Percentiles rank a stretch among this genome's conserved stretches.
These are phyloP conservation scores for Sterna hirundo DNA, from an alignment of 2,113 vertebrate genomes.

Conservation along the genomic window DNA sequence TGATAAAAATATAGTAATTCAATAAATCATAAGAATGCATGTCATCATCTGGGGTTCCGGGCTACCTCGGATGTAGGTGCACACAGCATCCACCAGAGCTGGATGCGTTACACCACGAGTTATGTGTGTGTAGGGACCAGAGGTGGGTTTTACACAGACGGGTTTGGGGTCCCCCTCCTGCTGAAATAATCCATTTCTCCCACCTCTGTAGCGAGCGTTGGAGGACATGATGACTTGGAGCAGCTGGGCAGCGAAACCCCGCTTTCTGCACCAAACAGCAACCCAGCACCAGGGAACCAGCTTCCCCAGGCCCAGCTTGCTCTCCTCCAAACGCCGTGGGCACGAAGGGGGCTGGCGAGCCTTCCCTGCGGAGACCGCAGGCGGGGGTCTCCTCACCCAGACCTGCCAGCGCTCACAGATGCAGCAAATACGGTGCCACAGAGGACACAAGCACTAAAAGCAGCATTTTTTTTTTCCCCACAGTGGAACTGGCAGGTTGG, in stretches of 20 bases:
- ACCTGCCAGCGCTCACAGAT: background rate
- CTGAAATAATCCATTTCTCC: background rate
- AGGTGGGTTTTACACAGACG: background rate
- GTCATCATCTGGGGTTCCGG: background rate
- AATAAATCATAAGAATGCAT: background rate
- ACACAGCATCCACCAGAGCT: background rate
- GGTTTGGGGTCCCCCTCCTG: background rate
- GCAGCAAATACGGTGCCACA: background rate
- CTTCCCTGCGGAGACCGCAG: background rate
- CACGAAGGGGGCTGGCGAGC: background rate
- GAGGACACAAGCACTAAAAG: background rate
- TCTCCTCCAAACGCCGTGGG: accelerated
- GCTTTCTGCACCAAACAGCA: background rate
- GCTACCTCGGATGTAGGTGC: background rate
- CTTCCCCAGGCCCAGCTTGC: too few species aligned
- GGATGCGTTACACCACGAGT: background rate
- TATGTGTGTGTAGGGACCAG: accelerated
- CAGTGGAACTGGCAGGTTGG: background rate
- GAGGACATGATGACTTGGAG: conserved; percentile 81
- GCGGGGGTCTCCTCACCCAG: background rate
- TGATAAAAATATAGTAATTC: background rate
- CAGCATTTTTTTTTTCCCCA: background rate
- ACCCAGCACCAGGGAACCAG: accelerated
- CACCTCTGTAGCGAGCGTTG: conserved; percentile 76
- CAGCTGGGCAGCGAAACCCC: conserved; percentile 6